A percentile compares a stretch with the other conserved stretches of the same genome.
Evolutionary conservation across 2,113 vertebrate species (phyloP).

Genomic region (Microtus richardsoni): DNA sequence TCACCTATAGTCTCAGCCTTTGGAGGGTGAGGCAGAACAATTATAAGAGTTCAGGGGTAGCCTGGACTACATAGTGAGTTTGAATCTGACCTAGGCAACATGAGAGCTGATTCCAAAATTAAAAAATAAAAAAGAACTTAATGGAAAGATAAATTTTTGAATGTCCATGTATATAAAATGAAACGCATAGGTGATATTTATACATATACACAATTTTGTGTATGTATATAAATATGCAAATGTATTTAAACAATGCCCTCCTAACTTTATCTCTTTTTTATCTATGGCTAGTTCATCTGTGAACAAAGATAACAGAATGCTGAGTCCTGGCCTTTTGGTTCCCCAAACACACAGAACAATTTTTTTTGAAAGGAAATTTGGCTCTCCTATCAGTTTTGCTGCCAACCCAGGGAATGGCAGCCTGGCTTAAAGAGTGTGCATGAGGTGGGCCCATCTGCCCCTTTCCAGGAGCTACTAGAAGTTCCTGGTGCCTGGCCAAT

Average conservation of each 20-base stretch:
- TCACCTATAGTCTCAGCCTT: neutral
- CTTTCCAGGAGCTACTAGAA: constrained; percentile 82
- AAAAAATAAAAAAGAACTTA: neutral
- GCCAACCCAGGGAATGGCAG: constrained; percentile 71
- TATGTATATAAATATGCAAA: neutral
- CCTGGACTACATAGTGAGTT: neutral
- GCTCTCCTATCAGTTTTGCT: constrained; percentile 72
- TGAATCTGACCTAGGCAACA: neutral
- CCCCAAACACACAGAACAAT: constrained; percentile 70
- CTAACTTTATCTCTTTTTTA: constrained; percentile 20
- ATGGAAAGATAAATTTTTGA: constrained; percentile 49
- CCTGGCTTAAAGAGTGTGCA: constrained; percentile 71
- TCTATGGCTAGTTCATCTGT: constrained; percentile 34
- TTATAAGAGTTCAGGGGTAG: neutral
- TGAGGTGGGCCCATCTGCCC: constrained; percentile 82
- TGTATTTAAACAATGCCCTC: constrained; percentile 19
- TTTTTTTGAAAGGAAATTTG: constrained; percentile 83
- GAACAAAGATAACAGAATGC: constrained; percentile 52
- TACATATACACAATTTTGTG: neutral
- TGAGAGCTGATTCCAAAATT: neutral
- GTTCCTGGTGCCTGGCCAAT: constrained; percentile 77
- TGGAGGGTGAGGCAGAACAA: neutral
- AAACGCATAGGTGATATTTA: neutral
- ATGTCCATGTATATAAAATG: neutral
- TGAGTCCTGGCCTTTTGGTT: constrained; percentile 67